These are phyloP conservation scores for Andrena fulva DNA, from an alignment of 2,888 invertebrate species.

Conservation along the genomic window DNA sequence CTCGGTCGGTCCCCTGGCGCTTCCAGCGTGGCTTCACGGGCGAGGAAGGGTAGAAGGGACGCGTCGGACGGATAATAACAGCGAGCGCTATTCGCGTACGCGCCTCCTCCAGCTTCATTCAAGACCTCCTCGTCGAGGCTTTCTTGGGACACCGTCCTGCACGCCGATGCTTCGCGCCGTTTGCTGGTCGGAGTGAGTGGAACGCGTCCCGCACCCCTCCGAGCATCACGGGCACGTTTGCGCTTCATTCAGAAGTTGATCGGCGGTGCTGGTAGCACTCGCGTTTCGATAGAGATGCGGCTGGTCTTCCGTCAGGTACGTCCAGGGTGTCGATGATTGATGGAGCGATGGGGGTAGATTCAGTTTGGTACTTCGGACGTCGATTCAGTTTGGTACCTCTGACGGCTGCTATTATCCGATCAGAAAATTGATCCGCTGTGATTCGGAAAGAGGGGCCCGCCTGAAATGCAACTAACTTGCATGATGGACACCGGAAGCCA, in stretches of 20 bases:
- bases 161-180: neutral
- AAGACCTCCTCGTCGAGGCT: conserved; percentile 35
- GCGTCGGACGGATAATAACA: conserved; percentile 42
- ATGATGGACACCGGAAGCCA: conserved; percentile 4
- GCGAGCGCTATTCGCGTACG: conserved; percentile 48
- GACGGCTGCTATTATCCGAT: neutral
- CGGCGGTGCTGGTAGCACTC: neutral
- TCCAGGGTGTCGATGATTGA: no score
- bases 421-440: neutral
- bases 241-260: conserved; percentile 21
- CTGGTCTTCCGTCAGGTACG: no score
- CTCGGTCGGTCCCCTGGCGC: conserved; percentile 24
- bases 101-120: conserved; percentile 47
- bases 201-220: neutral
- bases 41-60: conserved; percentile 15
- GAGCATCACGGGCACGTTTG: neutral
- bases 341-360: no score
- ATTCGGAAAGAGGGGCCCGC: neutral
- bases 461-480: neutral
- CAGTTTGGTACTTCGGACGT: no score
- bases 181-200: conserved; percentile 3
- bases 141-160: neutral
- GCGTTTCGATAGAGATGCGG: no score
- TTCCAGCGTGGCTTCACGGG: conserved; percentile 9
- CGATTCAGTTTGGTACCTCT: no score